Evolutionary conservation across 2,888 invertebrate genomes (phyloP).

Genomic region (Aphodius granarius): DNA sequence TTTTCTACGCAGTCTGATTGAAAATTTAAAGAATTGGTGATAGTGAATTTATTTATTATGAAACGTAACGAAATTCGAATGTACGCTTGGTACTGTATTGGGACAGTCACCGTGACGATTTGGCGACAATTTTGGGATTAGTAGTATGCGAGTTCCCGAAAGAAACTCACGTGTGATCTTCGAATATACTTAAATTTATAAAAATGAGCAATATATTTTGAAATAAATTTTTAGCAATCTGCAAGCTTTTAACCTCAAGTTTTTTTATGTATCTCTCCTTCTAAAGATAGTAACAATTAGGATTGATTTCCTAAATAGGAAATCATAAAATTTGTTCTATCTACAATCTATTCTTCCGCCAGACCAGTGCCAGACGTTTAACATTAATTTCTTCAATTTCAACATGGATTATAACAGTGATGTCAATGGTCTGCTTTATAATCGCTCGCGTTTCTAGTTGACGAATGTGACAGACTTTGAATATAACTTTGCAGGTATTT

Average conservation of each 20-base stretch:
- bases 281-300: conserved; percentile 74
- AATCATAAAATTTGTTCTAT: no score
- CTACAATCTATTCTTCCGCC: no score
- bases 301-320: conserved; percentile 45
- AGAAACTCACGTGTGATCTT: background rate
- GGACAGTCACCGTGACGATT: background rate
- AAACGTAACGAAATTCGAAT: background rate
- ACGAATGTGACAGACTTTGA: no score
- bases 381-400: no score
- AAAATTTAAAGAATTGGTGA: background rate
- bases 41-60: background rate
- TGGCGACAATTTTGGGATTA: background rate
- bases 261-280: conserved; percentile 69
- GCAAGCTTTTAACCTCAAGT: background rate
- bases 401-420: no score
- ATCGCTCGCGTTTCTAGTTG: no score
- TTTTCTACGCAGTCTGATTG: background rate
- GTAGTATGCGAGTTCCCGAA: no score
- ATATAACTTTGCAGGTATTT: no score
- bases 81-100: background rate
- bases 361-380: no score
- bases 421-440: no score
- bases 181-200: background rate
- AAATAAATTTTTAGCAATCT: background rate
- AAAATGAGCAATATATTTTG: background rate